phyloP scores from a whole-genome alignment of 35 echinoderm and acorn worm species.

The Chiridota heheva region DNA sequence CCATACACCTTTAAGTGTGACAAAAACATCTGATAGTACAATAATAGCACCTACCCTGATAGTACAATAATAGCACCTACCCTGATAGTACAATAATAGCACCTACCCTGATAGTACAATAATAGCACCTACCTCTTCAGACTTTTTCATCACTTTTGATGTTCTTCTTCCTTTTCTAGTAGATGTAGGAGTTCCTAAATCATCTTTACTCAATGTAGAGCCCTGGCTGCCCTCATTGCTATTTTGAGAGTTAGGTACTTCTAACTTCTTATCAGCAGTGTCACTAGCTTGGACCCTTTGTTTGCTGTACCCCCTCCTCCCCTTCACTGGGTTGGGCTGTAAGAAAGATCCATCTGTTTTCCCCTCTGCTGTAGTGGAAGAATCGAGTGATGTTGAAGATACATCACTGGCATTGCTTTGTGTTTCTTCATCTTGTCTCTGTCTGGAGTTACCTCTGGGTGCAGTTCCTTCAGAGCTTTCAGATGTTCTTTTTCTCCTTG shows the following conservation, averaged over 20 bases:
- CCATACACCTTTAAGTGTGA: too few relatives aligned
- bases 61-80: too few relatives aligned
- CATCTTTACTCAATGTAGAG: too few relatives aligned
- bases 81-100: too few relatives aligned
- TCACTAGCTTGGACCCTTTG: too few relatives aligned
- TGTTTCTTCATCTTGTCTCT: background rate
- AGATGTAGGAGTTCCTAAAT: background rate
- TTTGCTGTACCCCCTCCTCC: background rate
- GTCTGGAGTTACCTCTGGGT: background rate
- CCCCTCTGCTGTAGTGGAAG: background rate
- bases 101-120: too few relatives aligned
- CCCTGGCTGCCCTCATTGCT: background rate
- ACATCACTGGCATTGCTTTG: too few relatives aligned
- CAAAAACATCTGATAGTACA: too few relatives aligned
- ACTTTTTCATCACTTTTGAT: background rate
- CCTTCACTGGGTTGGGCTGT: background rate
- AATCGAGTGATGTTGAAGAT: slow-evolving; percentile 16
- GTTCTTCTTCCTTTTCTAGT: background rate
- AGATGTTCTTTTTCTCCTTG: background rate
- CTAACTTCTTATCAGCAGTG: background rate
- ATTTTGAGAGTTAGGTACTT: background rate
- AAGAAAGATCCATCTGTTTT: background rate
- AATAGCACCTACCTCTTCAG: background rate
- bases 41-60: too few relatives aligned
- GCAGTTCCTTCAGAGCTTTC: background rate